These are phyloP conservation scores for Syrphus vitripennis DNA, from an alignment of 2,888 invertebrate species.

Conservation along the genomic window DNA sequence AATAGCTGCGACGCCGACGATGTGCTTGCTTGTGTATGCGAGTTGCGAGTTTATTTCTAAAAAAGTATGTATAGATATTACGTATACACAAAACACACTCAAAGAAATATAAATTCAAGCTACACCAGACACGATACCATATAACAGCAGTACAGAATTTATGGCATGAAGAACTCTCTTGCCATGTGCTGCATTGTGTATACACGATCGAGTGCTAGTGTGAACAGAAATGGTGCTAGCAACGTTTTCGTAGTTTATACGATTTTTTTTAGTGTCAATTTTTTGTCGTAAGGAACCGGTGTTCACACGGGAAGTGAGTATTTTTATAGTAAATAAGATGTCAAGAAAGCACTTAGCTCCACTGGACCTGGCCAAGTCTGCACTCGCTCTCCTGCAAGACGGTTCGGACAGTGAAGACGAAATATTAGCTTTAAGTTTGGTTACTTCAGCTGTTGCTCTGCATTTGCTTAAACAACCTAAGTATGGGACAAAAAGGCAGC, in stretches of 20 bases:
- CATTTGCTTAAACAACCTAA: conserved; percentile 44
- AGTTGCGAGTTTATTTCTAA: background rate
- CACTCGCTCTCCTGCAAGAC: conserved; percentile 40
- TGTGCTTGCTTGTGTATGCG: background rate
- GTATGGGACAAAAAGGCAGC: background rate
- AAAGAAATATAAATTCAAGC: background rate
- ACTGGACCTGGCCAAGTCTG: conserved; percentile 47
- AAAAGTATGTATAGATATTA: background rate
- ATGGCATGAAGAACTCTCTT: background rate
- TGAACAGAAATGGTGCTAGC: background rate
- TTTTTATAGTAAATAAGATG: background rate
- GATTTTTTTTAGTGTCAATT: conserved; percentile 39
- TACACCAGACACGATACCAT: background rate
- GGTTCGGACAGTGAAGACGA: conserved; percentile 62
- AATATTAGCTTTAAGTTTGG: conserved; percentile 51
- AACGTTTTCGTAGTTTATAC: background rate
- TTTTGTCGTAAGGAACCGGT: conserved; percentile 12
- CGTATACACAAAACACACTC: background rate
- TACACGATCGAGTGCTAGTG: conserved; percentile 44
- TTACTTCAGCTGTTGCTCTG: conserved; percentile 57
- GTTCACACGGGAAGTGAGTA: conserved; percentile 29
- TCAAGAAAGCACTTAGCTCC: conserved; percentile 18
- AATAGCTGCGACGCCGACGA: background rate
- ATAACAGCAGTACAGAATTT: background rate
- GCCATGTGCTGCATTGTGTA: conserved; percentile 4